Evolutionary conservation across 2,888 invertebrate species (phyloP).

Genomic region (Hipparchia semele): DNA sequence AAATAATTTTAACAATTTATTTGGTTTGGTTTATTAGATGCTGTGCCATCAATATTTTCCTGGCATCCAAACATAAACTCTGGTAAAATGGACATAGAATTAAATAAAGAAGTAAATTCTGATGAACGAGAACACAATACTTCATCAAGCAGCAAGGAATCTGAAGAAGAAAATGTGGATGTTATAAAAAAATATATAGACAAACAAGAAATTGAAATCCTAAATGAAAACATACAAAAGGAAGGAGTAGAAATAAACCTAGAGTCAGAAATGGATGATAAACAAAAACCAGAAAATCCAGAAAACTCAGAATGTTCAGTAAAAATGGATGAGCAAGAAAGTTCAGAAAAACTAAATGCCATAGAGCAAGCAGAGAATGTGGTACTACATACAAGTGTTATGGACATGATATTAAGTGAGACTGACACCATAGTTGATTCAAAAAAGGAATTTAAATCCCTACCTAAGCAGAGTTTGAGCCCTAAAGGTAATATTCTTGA

Average conservation of each 20-base stretch:
- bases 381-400: slow-evolving; percentile 60
- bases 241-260: slow-evolving; percentile 11
- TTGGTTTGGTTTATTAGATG: slow-evolving; percentile 69
- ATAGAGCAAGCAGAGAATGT: slow-evolving; percentile 48
- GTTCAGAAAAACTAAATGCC: slow-evolving; percentile 24
- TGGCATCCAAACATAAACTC: slow-evolving; percentile 63
- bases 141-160: slow-evolving; percentile 53
- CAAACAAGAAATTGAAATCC: slow-evolving; percentile 60
- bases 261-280: slow-evolving; percentile 15
- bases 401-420: slow-evolving; percentile 65
- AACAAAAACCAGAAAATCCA: slow-evolving; percentile 8
- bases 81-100: slow-evolving; percentile 34
- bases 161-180: slow-evolving; percentile 68
- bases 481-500: slow-evolving; percentile 45
- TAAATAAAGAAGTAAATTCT: slow-evolving; percentile 19
- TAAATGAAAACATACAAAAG: slow-evolving; percentile 35
- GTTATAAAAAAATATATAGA: slow-evolving; percentile 70
- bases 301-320: background rate
- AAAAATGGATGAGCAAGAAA: background rate
- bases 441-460: slow-evolving; percentile 46
- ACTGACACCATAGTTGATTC: slow-evolving; percentile 55
- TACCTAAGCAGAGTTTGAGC: slow-evolving; percentile 45
- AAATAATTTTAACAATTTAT: background rate
- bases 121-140: slow-evolving; percentile 41
- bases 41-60: slow-evolving; percentile 88